Percentiles rank a stretch among this genome's conserved stretches.
Conservation (phyloP, 2,888 invertebrate genomes). For the Tricholauxania praeusta region DNA sequence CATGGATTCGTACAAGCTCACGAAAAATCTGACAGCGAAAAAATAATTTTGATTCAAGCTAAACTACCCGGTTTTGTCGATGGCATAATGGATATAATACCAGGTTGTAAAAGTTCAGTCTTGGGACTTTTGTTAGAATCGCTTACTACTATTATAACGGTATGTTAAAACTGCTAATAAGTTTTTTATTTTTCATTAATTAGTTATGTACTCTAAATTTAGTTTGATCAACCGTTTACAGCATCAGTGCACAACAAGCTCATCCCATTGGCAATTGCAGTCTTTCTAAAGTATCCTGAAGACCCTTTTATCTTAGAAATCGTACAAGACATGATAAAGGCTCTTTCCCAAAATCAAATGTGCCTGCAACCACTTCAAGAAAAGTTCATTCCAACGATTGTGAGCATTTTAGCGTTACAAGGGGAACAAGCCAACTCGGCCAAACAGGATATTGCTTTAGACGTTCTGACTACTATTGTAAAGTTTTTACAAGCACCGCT, state of each 20-base stretch:
- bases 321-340: constrained; percentile 75
- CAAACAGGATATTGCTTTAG: constrained; percentile 72
- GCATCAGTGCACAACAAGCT: constrained; percentile 74
- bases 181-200: neutral
- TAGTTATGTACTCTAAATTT: constrained; percentile 20
- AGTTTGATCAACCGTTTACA: constrained; percentile 76
- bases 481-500: constrained; percentile 74
- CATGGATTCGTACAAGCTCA: constrained; percentile 69
- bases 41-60: constrained; percentile 65
- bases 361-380: constrained; percentile 74
- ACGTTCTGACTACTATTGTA: constrained; percentile 75
- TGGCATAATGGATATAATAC: constrained; percentile 68
- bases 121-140: constrained; percentile 71
- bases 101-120: constrained; percentile 70
- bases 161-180: constrained; percentile 54
- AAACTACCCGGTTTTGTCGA: constrained; percentile 71
- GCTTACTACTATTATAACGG: constrained; percentile 69
- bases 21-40: constrained; percentile 67
- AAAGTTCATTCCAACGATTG: constrained; percentile 76
- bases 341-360: constrained; percentile 72
- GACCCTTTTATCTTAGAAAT: constrained; percentile 75
- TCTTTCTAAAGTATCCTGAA: constrained; percentile 75
- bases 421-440: constrained; percentile 61
- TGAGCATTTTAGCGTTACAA: constrained; percentile 69
- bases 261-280: constrained; percentile 75